Evolutionary conservation across 1,140 invertebrate genomes (phyloP).

Genomic region (Heliothis virescens): DNA sequence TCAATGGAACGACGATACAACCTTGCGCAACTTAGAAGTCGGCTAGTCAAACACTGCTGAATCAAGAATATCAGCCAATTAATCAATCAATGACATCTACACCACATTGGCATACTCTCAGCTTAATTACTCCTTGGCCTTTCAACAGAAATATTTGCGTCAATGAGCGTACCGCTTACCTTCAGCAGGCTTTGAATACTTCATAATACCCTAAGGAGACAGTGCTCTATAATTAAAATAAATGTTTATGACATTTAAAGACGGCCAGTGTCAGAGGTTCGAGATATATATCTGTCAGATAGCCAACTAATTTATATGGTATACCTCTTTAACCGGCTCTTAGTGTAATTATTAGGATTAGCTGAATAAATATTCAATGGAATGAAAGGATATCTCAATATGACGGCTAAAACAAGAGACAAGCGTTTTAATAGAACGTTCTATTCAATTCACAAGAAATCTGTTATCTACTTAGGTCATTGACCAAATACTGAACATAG

Average conservation of each 20-base stretch:
- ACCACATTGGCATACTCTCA: constrained; percentile 19
- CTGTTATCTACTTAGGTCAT: background rate
- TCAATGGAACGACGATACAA: background rate
- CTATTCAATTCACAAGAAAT: too few species aligned
- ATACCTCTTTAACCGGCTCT: background rate
- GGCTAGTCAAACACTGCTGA: constrained; percentile 26
- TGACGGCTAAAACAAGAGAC: too few species aligned
- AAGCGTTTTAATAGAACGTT: too few species aligned
- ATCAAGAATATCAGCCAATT: constrained; percentile 30
- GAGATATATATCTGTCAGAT: too few species aligned
- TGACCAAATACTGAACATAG: background rate
- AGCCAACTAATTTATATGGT: too few species aligned
- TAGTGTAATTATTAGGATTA: background rate
- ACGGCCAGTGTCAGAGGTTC: too few species aligned
- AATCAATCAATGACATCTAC: constrained; percentile 36
- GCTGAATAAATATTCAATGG: too few species aligned
- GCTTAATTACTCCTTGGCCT: constrained; percentile 44
- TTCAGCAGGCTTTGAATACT: background rate
- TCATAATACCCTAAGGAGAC: background rate
- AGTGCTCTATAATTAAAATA: background rate
- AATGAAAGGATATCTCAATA: too few species aligned
- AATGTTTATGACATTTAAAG: too few species aligned
- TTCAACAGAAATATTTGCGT: background rate
- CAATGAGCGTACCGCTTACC: background rate
- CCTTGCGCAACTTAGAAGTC: constrained; percentile 22